Evolutionary conservation across 2,113 vertebrate species (phyloP).

Genomic region (Nesogale talazaci): DNA sequence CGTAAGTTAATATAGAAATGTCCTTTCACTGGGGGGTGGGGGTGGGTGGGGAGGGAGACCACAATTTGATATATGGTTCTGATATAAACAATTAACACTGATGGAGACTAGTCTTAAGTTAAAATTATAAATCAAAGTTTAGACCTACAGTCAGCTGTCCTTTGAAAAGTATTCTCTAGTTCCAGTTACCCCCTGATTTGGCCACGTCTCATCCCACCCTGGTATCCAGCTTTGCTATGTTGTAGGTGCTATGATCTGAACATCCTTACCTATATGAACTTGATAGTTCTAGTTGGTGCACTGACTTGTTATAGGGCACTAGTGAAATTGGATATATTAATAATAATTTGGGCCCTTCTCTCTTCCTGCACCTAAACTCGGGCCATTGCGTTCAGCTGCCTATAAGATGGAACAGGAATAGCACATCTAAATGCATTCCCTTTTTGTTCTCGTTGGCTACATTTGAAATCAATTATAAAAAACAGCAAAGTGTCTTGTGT

Average conservation of each 20-base stretch:
- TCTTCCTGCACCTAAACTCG: neutral
- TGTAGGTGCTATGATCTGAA: neutral
- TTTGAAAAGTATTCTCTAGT: neutral
- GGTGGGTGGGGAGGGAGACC: too few species aligned
- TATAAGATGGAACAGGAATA: neutral
- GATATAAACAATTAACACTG: neutral
- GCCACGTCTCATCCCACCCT: neutral
- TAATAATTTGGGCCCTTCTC: neutral
- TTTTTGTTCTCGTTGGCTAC: neutral
- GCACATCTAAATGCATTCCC: constrained; percentile 1
- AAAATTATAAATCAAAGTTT: neutral
- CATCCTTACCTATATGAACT: neutral
- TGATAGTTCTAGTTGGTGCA: neutral
- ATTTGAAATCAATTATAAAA: neutral
- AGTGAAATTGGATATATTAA: neutral
- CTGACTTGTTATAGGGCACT: neutral
- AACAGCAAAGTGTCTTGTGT: neutral
- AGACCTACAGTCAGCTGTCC: neutral
- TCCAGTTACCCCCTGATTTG: neutral
- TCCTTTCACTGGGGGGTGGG: neutral
- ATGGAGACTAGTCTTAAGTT: neutral
- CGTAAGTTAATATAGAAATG: constrained; percentile 24
- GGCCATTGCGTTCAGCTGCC: neutral
- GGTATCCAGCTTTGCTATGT: neutral
- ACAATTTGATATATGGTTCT: neutral